Evolutionary conservation across 2,113 vertebrate genomes (phyloP).

Genomic region (Arizona elegans): DNA sequence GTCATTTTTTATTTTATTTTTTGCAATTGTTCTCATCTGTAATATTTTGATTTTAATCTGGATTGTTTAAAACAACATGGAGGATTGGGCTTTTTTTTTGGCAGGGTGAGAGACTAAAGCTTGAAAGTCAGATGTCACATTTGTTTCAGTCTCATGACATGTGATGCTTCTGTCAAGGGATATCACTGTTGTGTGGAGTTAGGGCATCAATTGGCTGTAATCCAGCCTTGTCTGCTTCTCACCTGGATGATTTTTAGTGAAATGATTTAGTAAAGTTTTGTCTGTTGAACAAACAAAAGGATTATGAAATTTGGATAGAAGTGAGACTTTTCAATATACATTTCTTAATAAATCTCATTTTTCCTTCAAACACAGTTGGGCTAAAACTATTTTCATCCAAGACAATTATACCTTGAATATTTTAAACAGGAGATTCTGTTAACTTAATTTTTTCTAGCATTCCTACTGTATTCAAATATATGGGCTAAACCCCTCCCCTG

Average conservation of each 20-base stretch:
- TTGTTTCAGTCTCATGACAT: background rate
- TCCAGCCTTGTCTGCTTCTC: background rate
- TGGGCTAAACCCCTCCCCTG: background rate
- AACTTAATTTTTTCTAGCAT: background rate
- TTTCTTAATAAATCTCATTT: background rate
- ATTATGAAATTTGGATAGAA: background rate
- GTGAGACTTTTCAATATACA: background rate
- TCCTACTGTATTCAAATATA: background rate
- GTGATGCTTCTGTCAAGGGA: background rate
- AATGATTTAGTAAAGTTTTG: background rate
- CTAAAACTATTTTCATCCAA: background rate
- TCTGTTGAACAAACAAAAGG: background rate
- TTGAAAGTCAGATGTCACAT: background rate
- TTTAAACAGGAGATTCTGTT: background rate
- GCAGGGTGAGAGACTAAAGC: background rate
- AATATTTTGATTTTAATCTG: background rate
- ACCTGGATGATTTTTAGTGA: background rate
- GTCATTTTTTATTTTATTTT: background rate
- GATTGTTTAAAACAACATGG: background rate
- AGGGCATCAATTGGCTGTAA: background rate
- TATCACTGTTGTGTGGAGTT: background rate
- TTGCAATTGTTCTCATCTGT: background rate
- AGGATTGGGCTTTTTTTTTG: background rate
- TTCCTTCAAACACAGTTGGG: background rate
- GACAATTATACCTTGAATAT: background rate